Conservation (phyloP, 1,140 invertebrate genomes). For the Drosophila cardini region DNA sequence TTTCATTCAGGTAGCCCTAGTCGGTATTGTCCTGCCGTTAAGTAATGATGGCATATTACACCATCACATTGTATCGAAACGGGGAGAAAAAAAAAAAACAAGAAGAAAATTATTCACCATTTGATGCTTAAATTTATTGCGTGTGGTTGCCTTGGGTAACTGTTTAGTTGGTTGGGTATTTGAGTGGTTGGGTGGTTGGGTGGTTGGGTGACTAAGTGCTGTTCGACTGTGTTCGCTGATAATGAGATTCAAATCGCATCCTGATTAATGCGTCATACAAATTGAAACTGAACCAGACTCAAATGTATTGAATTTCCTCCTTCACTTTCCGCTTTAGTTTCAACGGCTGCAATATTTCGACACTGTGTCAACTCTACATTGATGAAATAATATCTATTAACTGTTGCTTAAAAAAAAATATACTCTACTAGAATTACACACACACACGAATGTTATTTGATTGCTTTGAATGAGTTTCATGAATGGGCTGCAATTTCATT, state of each 20-base stretch:
- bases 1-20: slow-evolving; percentile 53
- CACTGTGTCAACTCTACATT: slow-evolving; percentile 1
- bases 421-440: neutral
- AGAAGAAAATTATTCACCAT: slow-evolving; percentile 74
- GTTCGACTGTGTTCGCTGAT: slow-evolving; percentile 31
- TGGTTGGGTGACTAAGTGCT: neutral
- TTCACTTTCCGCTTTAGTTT: neutral
- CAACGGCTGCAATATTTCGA: slow-evolving; percentile 11
- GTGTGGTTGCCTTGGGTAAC: slow-evolving; percentile 41
- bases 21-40: slow-evolving; percentile 31
- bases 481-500: neutral
- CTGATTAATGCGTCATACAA: slow-evolving; percentile 75
- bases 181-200: neutral
- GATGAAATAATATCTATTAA: slow-evolving; percentile 17
- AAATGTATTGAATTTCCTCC: slow-evolving; percentile 21
- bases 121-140: slow-evolving; percentile 75
- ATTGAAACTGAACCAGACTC: slow-evolving; percentile 67
- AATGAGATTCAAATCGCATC: slow-evolving; percentile 77
- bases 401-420: slow-evolving; percentile 12
- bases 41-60: slow-evolving; percentile 73
- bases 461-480: slow-evolving; percentile 1
- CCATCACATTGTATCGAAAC: slow-evolving; percentile 18
- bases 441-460: slow-evolving; percentile 15
- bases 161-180: neutral
- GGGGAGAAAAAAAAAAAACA: slow-evolving; percentile 4